Percentiles rank a stretch among this genome's conserved stretches.
Evolutionary conservation across 2,888 invertebrate species (phyloP).

Genomic region (Xylocampa areola): DNA sequence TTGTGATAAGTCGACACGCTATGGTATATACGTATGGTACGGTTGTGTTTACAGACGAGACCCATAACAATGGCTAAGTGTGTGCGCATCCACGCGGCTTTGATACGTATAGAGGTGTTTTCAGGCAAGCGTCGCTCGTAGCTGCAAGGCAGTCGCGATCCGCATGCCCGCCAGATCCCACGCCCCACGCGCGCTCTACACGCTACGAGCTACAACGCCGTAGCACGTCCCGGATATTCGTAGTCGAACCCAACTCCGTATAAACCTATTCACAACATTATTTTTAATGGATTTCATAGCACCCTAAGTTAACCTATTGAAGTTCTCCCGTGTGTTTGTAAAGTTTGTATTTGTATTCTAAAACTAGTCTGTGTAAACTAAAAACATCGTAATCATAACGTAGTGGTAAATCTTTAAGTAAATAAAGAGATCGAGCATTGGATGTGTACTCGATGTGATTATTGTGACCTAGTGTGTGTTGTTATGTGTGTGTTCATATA

Average conservation of each 20-base stretch:
- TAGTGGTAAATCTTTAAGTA: constrained; percentile 61
- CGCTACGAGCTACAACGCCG: constrained; percentile 73
- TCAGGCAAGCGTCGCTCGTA: constrained; percentile 60
- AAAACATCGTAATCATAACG: constrained; percentile 28
- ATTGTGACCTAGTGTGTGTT: constrained; percentile 54
- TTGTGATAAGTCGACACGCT: constrained; percentile 69
- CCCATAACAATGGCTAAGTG: constrained; percentile 35
- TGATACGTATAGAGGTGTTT: constrained; percentile 52
- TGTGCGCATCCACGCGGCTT: constrained; percentile 12
- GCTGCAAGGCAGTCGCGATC: constrained; percentile 72
- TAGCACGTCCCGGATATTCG: constrained; percentile 55
- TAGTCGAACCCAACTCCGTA: constrained; percentile 18
- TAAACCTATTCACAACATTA: constrained; percentile 6
- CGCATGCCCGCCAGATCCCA: constrained; percentile 66
- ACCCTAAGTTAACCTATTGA: constrained; percentile 1
- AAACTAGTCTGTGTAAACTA: constrained; percentile 49
- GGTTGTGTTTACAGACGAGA: constrained; percentile 72
- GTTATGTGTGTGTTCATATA: constrained; percentile 37
- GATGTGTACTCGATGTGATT: constrained; percentile 46
- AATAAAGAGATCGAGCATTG: constrained; percentile 59
- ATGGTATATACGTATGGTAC: constrained; percentile 50
- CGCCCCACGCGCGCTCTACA: constrained; percentile 60
- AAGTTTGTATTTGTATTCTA: constrained; percentile 12
- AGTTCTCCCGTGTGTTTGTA: constrained; percentile 24
- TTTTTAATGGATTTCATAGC: not conserved